Evolutionary conservation across 2,797 vertebrate genomes (phyloP), one percentile per base, ranked within the genome.

Genomic region (Alauda arvensis): DNA sequence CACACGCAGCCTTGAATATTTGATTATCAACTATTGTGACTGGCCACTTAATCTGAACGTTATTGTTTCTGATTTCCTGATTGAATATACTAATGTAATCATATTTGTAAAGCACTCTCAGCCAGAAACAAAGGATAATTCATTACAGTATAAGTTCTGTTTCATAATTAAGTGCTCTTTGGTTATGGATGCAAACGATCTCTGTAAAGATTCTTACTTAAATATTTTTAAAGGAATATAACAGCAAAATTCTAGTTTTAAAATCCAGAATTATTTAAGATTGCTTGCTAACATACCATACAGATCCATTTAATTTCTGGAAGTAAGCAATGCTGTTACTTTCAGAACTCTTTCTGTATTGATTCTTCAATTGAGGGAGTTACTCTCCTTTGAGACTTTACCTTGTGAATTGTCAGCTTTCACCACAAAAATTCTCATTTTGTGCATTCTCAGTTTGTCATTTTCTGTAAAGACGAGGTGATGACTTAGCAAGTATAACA

Each of bases 1-100:
- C 61, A 48, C 78, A 60, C 16, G 3, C 39, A 79, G 87, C 74
- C 70, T 78, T 81, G 85, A 88, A 49, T 77, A 48, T 90, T 75
- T 91, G 90, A 82, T 94, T 87, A 79, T 85, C 83, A 75, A 60
- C 74, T 90, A 78, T 87, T 93, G 75, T 90, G 77, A 90, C 83
- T 70, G 80, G 83, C 83, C 85, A 81, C 90, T 88, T 93, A 87
- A 91, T 95, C 92, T 90, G 75, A 83, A 79, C 19, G 2, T 77
- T 90, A 77, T 89, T 94, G 88, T 87, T 91, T 87, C 87, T 93
- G 85, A 57, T 87, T 89, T 94, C 87, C 90, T 91, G 87, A 91
- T 87, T 93, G 94, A 91, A 81, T 93, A 87, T 80, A 52, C 66
- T 85, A 79, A 77, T 89, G 85, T 70, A 88, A 88, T 95, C 80